A percentile compares a stretch with the other conserved stretches of the same genome.
phyloP scores from a whole-genome alignment of 1,140 invertebrate species.

The Bicyclus anynana region DNA sequence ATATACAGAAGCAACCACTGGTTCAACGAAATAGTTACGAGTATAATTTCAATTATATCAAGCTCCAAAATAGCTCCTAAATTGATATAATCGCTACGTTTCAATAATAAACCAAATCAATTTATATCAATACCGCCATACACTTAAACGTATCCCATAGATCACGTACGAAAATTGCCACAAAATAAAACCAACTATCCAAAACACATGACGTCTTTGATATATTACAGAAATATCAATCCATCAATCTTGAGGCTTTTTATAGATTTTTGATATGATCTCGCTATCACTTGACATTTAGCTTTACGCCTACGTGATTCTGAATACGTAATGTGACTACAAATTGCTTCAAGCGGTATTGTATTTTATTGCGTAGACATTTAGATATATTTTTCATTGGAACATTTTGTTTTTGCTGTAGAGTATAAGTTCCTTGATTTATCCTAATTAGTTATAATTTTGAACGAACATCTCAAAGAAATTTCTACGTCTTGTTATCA shows the following conservation, averaged over 20 bases:
- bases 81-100: too few species aligned
- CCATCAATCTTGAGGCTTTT: constrained; percentile 5
- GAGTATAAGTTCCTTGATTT: background rate
- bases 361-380: background rate
- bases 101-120: background rate
- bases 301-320: background rate
- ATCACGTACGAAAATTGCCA: background rate
- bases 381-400: background rate
- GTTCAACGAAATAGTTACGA: too few species aligned
- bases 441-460: background rate
- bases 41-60: too few species aligned
- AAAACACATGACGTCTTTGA: background rate
- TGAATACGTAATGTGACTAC: background rate
- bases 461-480: background rate
- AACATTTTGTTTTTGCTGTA: background rate
- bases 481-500: background rate
- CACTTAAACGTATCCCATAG: background rate
- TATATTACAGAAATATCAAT: constrained; percentile 6
- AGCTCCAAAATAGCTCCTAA: too few species aligned
- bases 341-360: background rate
- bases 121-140: background rate
- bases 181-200: background rate
- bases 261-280: constrained; percentile 9
- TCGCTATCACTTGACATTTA: constrained; percentile 2
- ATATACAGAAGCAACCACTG: too few species aligned